These are phyloP conservation scores for Centropus unirufus DNA, from an alignment of 2,113 vertebrate genomes.

Conservation along the genomic window DNA sequence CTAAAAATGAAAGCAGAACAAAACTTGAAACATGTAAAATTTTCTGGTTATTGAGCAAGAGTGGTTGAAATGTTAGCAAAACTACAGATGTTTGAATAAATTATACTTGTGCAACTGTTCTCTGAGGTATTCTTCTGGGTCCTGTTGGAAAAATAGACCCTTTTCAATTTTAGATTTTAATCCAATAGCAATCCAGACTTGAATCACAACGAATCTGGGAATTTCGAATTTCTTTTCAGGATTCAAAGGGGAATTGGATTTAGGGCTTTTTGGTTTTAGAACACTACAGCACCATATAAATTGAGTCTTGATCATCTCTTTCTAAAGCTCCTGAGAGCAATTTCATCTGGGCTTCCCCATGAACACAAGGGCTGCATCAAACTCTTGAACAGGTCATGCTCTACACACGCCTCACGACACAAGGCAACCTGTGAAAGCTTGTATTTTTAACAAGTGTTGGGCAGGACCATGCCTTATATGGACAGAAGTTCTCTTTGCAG, in stretches of 20 bases:
- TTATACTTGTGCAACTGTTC: background rate
- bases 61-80: background rate
- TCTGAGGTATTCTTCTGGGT: background rate
- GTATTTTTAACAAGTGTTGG: background rate
- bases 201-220: background rate
- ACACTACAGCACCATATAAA: background rate
- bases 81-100: background rate
- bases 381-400: background rate
- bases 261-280: background rate
- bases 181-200: background rate
- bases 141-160: background rate
- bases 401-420: background rate
- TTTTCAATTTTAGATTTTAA: background rate
- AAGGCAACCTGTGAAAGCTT: background rate
- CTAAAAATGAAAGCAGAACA: background rate
- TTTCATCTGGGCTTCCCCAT: background rate
- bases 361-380: background rate
- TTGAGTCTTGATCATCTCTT: background rate
- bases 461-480: background rate
- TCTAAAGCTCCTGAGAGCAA: background rate
- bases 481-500: background rate
- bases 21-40: background rate
- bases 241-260: background rate
- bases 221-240: background rate
- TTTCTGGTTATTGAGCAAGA: background rate